These are phyloP conservation scores for Bruchidius siliquastri DNA, from an alignment of 2,888 invertebrate species.

Conservation along the genomic window DNA sequence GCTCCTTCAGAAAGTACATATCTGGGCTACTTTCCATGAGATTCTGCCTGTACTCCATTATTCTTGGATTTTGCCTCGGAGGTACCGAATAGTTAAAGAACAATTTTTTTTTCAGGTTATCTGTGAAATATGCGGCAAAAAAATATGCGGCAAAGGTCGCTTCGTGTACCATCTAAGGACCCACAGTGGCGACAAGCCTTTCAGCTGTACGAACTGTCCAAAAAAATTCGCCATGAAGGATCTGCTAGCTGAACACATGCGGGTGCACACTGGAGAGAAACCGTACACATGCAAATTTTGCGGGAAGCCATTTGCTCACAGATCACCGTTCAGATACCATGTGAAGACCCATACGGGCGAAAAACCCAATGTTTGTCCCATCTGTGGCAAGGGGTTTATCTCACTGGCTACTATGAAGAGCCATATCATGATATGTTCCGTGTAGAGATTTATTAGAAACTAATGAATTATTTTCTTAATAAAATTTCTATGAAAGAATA, in stretches of 20 bases:
- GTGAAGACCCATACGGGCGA: conserved; percentile 59
- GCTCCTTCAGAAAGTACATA: no score
- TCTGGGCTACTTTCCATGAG: no score
- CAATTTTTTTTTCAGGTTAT: conserved; percentile 36
- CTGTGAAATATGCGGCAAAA: conserved; percentile 43
- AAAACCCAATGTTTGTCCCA: conserved; percentile 52
- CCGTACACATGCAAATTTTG: conserved; percentile 36
- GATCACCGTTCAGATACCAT: conserved; percentile 57
- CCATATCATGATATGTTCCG: conserved; percentile 29
- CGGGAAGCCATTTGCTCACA: conserved; percentile 51
- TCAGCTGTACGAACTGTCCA: conserved; percentile 39
- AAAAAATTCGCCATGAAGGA: conserved; percentile 51
- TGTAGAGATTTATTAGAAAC: not conserved
- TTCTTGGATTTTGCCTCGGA: no score
- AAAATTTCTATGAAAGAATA: no score
- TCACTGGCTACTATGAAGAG: conserved; percentile 40
- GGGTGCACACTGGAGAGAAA: conserved; percentile 42
- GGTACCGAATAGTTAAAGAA: no score
- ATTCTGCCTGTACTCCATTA: no score
- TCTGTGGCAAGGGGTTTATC: conserved; percentile 40
- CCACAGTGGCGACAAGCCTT: conserved; percentile 49
- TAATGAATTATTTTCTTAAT: no score
- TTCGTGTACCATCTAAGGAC: conserved; percentile 40
- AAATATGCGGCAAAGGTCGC: conserved; percentile 39
- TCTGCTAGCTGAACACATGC: conserved; percentile 39